phyloP scores from a whole-genome alignment of 37 sponge, comb jelly and placozoan genomes.

The Bolinopsis microptera region DNA sequence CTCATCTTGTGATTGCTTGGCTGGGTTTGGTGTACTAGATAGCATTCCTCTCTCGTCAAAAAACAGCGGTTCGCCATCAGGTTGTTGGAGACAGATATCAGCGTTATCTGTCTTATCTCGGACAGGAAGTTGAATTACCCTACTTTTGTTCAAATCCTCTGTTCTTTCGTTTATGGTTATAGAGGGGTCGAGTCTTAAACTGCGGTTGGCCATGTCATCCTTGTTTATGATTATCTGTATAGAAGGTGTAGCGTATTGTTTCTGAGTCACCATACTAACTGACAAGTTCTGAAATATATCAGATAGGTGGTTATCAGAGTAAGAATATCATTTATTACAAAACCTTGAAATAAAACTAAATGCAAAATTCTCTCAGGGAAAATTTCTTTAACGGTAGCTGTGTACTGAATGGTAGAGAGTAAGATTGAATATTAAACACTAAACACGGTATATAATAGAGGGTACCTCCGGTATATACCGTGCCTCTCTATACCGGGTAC shows the following conservation, averaged over 20 bases:
- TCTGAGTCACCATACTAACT: neutral
- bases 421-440: too few relatives aligned
- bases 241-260: neutral
- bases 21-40: neutral
- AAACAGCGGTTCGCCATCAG: neutral
- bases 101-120: neutral
- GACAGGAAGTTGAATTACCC: neutral
- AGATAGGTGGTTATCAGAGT: too few relatives aligned
- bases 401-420: neutral
- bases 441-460: too few relatives aligned
- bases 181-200: neutral
- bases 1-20: neutral
- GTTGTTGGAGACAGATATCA: neutral
- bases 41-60: neutral
- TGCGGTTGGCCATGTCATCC: neutral
- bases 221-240: constrained; percentile 31
- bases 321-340: too few relatives aligned
- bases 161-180: neutral
- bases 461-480: too few relatives aligned
- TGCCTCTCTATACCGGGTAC: too few relatives aligned
- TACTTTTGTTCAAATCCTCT: neutral
- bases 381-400: too few relatives aligned
- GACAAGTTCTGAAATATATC: neutral
- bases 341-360: too few relatives aligned
- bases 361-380: too few relatives aligned